Evolutionary conservation across 1,140 invertebrate species (phyloP).

Genomic region (Tribolium castaneum): DNA sequence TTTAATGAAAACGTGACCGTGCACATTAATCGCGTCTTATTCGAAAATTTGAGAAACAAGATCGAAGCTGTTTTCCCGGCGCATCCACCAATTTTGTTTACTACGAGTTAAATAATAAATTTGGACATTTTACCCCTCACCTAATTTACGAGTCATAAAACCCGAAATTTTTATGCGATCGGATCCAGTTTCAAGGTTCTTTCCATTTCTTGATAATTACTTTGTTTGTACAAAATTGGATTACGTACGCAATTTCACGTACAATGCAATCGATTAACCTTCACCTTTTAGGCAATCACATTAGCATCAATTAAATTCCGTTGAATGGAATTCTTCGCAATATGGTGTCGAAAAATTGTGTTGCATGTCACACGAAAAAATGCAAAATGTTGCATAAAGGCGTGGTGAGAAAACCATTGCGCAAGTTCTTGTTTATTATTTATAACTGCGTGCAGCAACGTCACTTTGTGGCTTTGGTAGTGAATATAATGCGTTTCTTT

Average conservation of each 20-base stretch:
- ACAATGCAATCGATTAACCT: constrained; percentile 26
- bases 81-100: constrained; percentile 22
- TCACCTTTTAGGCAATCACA: background rate
- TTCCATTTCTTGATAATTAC: background rate
- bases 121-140: background rate
- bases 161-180: background rate
- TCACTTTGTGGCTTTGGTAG: background rate
- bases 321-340: background rate
- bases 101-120: background rate
- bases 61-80: background rate
- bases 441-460: constrained; percentile 1
- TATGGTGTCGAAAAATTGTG: background rate
- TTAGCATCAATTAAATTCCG: background rate
- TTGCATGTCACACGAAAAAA: background rate
- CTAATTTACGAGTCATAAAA: background rate
- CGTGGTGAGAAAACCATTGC: background rate
- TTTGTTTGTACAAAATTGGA: background rate
- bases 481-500: background rate
- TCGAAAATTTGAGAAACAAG: too few species aligned
- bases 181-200: background rate
- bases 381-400: too few species aligned
- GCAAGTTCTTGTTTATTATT: constrained; percentile 11
- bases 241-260: constrained; percentile 9
- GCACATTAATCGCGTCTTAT: too few species aligned
- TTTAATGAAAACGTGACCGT: too few species aligned